Percentiles rank a stretch among this genome's conserved stretches.
phyloP scores from a whole-genome alignment of 2,797 vertebrate genomes.

The Tarsius wallacei region DNA sequence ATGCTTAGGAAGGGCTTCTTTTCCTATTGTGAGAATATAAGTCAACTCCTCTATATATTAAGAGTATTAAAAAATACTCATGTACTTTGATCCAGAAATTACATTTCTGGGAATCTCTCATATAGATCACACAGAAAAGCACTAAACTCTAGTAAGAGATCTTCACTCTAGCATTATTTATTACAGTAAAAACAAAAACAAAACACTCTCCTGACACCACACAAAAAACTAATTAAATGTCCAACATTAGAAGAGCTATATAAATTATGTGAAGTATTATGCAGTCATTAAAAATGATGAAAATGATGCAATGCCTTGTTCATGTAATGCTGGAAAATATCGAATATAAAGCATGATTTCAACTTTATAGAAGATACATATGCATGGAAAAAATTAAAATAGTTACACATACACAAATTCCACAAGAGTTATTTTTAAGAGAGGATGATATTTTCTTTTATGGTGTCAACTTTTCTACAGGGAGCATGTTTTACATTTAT shows the following conservation, averaged over 20 bases:
- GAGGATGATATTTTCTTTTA: background rate
- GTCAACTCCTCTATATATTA: background rate
- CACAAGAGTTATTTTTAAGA: constrained; percentile 8
- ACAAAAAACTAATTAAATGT: constrained; percentile 17
- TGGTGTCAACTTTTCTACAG: background rate
- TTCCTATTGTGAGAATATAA: background rate
- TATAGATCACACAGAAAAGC: background rate
- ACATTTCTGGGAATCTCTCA: constrained; percentile 20
- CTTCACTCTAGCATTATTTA: background rate
- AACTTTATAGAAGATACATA: background rate
- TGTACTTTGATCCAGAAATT: constrained; percentile 39
- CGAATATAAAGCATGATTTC: background rate
- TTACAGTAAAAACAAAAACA: background rate
- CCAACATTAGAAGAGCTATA: constrained; percentile 12
- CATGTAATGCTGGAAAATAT: background rate
- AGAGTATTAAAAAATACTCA: background rate
- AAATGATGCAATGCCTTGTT: background rate
- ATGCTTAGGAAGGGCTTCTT: background rate
- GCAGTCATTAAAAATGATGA: background rate
- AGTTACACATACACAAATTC: background rate
- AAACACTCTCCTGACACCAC: background rate
- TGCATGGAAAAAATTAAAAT: background rate
- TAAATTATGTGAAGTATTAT: background rate
- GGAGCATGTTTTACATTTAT: background rate
- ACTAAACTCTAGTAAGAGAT: background rate